Conservation (phyloP, 2,888 invertebrate species). For the Ophion ventricosus region DNA sequence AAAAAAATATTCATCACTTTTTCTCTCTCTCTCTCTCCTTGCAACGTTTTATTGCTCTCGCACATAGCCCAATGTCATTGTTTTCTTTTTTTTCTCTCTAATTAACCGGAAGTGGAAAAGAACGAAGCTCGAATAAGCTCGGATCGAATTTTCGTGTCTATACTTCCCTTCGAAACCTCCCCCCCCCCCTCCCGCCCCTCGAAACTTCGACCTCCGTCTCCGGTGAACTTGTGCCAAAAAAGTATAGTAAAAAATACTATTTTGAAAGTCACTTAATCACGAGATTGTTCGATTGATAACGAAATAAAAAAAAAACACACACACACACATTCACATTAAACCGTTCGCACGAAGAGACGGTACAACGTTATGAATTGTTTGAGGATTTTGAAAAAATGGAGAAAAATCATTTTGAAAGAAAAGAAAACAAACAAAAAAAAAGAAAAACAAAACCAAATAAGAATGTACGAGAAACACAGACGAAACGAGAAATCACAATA, state of each 20-base stretch:
- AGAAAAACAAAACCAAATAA: conserved; percentile 55
- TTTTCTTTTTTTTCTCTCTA: conserved; percentile 21
- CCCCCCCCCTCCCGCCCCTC: conserved; percentile 3
- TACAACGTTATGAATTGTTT: conserved; percentile 72
- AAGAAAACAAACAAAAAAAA: neutral
- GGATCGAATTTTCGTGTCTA: conserved; percentile 45
- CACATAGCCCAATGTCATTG: conserved; percentile 46
- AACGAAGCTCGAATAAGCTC: conserved; percentile 22
- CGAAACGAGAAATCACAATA: conserved; percentile 51
- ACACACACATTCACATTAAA: conserved; percentile 34
- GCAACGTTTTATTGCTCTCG: conserved; percentile 22
- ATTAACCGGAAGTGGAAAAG: conserved; percentile 10
- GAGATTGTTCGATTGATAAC: conserved; percentile 63
- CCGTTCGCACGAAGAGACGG: conserved; percentile 60
- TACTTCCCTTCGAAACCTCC: neutral
- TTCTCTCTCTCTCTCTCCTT: no score
- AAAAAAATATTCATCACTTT: no score
- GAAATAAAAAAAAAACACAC: conserved; percentile 51
- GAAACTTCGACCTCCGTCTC: conserved; percentile 52
- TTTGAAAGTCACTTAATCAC: conserved; percentile 66
- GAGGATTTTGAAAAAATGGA: conserved; percentile 50
- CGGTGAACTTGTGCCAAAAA: conserved; percentile 68
- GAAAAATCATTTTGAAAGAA: neutral
- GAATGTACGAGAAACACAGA: conserved; percentile 56
- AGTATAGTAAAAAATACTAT: conserved; percentile 65